These are phyloP conservation scores for Andrena dorsata DNA, from an alignment of 2,888 invertebrate species.

Conservation along the genomic window DNA sequence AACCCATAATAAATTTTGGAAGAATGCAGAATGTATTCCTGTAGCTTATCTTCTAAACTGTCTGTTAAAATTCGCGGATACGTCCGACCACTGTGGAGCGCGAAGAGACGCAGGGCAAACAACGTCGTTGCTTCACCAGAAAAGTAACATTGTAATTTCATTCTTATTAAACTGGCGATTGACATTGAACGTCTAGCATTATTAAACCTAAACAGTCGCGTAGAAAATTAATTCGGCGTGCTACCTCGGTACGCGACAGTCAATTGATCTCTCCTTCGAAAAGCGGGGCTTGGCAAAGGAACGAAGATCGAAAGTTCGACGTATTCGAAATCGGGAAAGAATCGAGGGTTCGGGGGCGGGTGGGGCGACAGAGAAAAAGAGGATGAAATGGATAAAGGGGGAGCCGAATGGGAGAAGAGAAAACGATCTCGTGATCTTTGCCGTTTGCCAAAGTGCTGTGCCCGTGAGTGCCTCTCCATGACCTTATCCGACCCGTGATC, in stretches of 20 bases:
- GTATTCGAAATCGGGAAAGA: slow-evolving; percentile 33
- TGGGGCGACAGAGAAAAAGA: slow-evolving; percentile 11
- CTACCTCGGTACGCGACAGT: slow-evolving; percentile 10
- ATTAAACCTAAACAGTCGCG: no score
- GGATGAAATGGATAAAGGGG: slow-evolving; percentile 19
- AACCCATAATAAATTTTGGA: no score
- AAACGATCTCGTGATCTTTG: slow-evolving; percentile 43
- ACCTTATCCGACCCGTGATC: slow-evolving; percentile 48
- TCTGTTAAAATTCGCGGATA: no score
- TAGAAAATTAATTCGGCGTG: no score
- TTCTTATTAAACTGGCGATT: no score
- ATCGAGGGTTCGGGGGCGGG: slow-evolving; percentile 29
- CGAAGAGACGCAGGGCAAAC: no score
- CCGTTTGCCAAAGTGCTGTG: slow-evolving; percentile 47
- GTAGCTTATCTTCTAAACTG: no score
- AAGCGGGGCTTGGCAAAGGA: slow-evolving; percentile 40
- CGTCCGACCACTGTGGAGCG: no score
- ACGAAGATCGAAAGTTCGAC: slow-evolving; percentile 54
- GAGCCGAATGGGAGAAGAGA: slow-evolving; percentile 16
- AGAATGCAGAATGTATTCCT: no score
- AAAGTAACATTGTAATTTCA: no score
- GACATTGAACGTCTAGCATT: no score
- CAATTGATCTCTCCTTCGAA: slow-evolving; percentile 65
- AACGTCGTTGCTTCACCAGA: no score
- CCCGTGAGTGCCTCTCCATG: slow-evolving; percentile 32